Evolutionary conservation across 35 echinoderm and acorn worm species (phyloP), one percentile per base, ranked within the genome.

Genomic region (Lytechinus variegatus): DNA sequence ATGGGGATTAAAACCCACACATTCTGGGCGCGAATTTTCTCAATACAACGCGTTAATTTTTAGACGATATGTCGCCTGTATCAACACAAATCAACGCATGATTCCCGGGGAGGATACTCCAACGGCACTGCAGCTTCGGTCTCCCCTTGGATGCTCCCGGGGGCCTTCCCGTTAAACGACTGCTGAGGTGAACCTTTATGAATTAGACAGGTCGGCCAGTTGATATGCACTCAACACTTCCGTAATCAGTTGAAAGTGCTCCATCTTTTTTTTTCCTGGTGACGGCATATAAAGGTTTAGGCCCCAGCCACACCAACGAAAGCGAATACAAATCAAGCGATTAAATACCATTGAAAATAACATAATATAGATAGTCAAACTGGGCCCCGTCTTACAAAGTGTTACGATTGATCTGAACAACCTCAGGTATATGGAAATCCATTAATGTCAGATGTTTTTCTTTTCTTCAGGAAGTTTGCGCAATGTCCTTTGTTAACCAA

Each of bases 141-240:
- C 66, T 79, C 66, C 19, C 66, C 19, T 5, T 5, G 66, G 66
- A 1, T 79, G 8, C 66, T 79, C 66, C 66, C 66, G 66, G 1
- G 66, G 66, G 66, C n/a, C 66, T 79, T 79, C 66, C 66, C 66
- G 66, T 79, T 44, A 79, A 79, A 79, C 66, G 66, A 4, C 1
- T 8, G 66, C 19, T 79, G 66, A n/a, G 66, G 14, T 79, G 66
- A 79, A 4, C 66, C 66, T 79, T 79, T 79, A 24, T 79, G 19
- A 79, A n/a, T 79, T 79, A 79, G 66, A 79, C 19, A 79, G 66
- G 66, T 79, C n/a, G 66, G 66, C 33, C 66, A 79, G 66, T 79
- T 9, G 66, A 79, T 79, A 79, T 79, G 66, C 66, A 79, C 66
- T 79, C 21, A 79, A 16, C 16, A 79, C 66, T 79, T 79, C 21